Base-by-base conservation (phyloP, 2,888 invertebrate species). In the Caradrina kadenii region DNA sequence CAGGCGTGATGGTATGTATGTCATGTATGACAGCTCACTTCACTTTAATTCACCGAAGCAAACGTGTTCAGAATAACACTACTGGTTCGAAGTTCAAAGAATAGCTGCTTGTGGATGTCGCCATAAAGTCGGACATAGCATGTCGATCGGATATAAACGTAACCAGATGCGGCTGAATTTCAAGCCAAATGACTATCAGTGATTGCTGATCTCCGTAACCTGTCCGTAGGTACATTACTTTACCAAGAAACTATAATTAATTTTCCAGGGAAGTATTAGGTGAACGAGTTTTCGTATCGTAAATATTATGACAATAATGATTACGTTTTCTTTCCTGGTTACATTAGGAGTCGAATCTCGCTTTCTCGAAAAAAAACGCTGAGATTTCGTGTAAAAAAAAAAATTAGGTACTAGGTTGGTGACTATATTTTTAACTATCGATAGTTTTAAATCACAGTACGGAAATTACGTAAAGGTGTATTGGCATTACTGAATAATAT, bases 111-210 rank as follows among this genome's bases (percentile, higher is more conserved):
- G n/a, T n/a, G n/a, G n/a, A 42, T 17, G 45, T 45, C 17, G 17
- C 17, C 45, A 17, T 17, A 5, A 45, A 15, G 45, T 45, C 45
- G 45, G 6, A 17, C 17, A 15, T 0, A 35, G 68, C 8, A 22
- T 31, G 26, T 49, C 55, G 31, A 64, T 39, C n/a, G 13, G 8
- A 5, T 19, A 13, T 45, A 54, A 70, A 55, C 26, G 54, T 17
- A 22, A 35, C 54, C 73, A 70, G 54, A 63, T 73, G 73, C 26
- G 26, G 7, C 17, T 26, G 35, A 45, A 39, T 22, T 42, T 19
- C 39, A 31, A 31, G 7, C 31, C 1, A 31, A 5, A 62, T 72
- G 0, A 54, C 53, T 63, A 17, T 39, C 73, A 73, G 21, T 31
- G 53, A 54, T 42, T 21, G n/a, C 21, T 26, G 11, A 42, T 42